Percentiles rank a stretch among this genome's conserved stretches.
Conservation (phyloP, 2,113 vertebrate genomes). For the Dendropsophus ebraccatus region DNA sequence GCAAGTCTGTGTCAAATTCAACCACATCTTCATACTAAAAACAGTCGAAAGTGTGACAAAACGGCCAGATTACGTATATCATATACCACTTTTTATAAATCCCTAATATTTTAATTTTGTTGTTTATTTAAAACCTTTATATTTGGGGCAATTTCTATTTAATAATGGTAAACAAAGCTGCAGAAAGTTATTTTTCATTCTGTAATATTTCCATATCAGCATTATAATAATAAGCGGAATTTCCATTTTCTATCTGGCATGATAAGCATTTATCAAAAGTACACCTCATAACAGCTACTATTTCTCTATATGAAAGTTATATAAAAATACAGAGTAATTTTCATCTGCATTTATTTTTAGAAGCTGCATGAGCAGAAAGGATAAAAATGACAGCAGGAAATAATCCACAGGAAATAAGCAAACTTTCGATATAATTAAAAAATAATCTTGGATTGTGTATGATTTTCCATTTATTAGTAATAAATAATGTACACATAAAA, state of each 20-base stretch:
- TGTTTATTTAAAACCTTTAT: background rate
- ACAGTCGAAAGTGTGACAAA: no score
- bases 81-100: background rate
- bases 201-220: background rate
- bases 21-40: background rate
- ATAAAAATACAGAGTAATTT: conserved; percentile 24
- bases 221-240: background rate
- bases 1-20: background rate
- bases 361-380: conserved; percentile 21
- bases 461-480: conserved; percentile 31
- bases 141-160: background rate
- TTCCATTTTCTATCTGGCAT: background rate
- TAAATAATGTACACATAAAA: background rate
- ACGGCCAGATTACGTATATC: no score
- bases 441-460: background rate
- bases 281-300: background rate
- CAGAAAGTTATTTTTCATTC: background rate
- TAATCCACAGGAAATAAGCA: background rate
- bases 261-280: background rate
- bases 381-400: conserved; percentile 10
- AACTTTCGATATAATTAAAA: background rate
- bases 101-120: background rate
- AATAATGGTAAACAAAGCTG: background rate
- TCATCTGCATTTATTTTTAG: conserved; percentile 37
- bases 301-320: background rate